Evolutionary conservation across 1,140 invertebrate species (phyloP).

Genomic region (Teleogryllus occipitalis): DNA sequence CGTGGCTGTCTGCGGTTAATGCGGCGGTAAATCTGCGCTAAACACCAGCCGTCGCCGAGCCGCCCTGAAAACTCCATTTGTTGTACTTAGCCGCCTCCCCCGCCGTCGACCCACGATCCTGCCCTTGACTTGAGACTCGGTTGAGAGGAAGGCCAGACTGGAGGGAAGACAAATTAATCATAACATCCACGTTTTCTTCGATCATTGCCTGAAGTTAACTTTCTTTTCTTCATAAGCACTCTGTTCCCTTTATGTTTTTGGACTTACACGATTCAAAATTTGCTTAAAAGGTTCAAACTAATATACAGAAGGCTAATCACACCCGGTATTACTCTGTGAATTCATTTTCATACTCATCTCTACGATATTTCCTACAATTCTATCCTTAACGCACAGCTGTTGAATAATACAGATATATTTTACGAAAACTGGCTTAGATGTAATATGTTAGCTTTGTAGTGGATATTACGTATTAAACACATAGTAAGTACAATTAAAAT

Average conservation of each 20-base stretch:
- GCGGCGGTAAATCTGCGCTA: neutral
- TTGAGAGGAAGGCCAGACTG: neutral
- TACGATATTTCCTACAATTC: no score
- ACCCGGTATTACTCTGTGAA: no score
- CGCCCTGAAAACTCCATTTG: neutral
- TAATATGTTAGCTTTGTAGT: no score
- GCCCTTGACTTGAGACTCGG: neutral
- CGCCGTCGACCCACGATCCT: neutral
- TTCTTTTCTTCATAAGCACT: neutral
- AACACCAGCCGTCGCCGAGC: neutral
- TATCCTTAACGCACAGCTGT: no score
- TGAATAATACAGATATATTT: no score
- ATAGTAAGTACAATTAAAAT: no score
- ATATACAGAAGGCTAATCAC: no score
- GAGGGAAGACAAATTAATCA: neutral
- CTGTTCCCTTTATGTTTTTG: neutral
- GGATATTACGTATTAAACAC: no score
- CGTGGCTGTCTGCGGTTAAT: neutral
- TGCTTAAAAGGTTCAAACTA: neutral
- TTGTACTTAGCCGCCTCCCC: neutral
- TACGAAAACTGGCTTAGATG: no score
- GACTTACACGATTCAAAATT: neutral
- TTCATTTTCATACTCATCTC: no score
- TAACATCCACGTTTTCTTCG: neutral
- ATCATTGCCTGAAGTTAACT: neutral